Conservation (phyloP, 2,888 invertebrate genomes). For the Mimachlamys varia region DNA sequence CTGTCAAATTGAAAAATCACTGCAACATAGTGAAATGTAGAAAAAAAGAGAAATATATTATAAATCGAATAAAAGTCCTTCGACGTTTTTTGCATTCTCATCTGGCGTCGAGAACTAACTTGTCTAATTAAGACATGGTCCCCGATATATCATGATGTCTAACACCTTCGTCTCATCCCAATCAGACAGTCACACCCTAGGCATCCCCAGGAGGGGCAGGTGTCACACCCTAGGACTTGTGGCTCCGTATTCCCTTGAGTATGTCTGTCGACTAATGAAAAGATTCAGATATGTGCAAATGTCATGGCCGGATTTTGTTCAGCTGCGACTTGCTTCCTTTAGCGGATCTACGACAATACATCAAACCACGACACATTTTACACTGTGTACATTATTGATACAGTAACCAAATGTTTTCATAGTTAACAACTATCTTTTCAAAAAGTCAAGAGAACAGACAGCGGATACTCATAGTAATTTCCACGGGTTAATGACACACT, state of each 20-base stretch:
- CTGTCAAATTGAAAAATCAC: too few species aligned
- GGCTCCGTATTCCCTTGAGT: neutral
- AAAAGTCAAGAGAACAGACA: neutral
- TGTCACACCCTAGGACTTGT: neutral
- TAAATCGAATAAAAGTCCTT: neutral
- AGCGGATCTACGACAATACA: neutral
- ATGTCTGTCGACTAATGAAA: neutral
- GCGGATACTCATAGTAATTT: neutral
- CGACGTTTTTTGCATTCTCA: neutral
- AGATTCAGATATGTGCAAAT: neutral
- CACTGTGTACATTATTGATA: neutral
- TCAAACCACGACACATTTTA: neutral
- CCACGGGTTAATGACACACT: neutral
- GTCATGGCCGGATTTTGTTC: conserved; percentile 2
- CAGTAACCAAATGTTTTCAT: neutral
- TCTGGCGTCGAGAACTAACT: neutral
- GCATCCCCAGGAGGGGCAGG: neutral
- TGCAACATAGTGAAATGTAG: neutral
- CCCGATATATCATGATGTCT: neutral
- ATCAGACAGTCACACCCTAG: neutral
- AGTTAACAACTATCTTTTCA: neutral
- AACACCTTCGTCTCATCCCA: neutral
- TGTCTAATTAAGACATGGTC: neutral
- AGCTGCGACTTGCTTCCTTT: neutral
- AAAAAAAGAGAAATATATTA: neutral